These are phyloP conservation scores for Solea senegalensis DNA, from an alignment of 2,113 vertebrate genomes.

Conservation along the genomic window DNA sequence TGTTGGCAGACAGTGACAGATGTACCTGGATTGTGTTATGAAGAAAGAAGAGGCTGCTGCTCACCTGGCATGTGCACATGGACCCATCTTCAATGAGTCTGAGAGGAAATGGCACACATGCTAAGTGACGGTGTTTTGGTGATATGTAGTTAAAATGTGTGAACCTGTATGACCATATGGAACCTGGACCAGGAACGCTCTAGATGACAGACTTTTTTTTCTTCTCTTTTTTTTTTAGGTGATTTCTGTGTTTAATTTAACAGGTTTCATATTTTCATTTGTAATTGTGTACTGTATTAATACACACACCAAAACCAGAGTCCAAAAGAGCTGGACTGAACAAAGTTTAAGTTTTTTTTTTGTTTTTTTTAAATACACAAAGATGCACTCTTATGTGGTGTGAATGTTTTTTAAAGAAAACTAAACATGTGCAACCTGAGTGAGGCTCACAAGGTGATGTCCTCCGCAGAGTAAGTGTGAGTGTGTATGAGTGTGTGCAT, in stretches of 20 bases:
- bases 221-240: not conserved
- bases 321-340: conserved; percentile 62
- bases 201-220: conserved; percentile 8
- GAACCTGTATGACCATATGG: not conserved
- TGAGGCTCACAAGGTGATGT: conserved; percentile 17
- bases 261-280: conserved; percentile 18
- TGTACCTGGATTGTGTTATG: conserved; percentile 92
- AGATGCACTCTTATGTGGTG: conserved; percentile 12
- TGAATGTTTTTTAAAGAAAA: not conserved
- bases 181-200: conserved; percentile 14
- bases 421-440: conserved; percentile 32
- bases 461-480: conserved; percentile 4
- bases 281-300: conserved; percentile 45
- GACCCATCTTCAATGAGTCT: not conserved
- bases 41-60: conserved; percentile 34
- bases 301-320: conserved; percentile 43
- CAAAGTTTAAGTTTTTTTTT: conserved; percentile 35
- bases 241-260: conserved; percentile 19
- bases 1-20: conserved; percentile 89
- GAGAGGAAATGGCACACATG: not conserved
- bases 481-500: not conserved
- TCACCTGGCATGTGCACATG: not conserved
- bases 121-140: conserved; percentile 9
- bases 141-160: conserved; percentile 14
- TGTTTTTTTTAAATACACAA: conserved; percentile 49